Evolutionary conservation across 2,888 invertebrate genomes (phyloP).

Genomic region (Chymomyza procnemis): DNA sequence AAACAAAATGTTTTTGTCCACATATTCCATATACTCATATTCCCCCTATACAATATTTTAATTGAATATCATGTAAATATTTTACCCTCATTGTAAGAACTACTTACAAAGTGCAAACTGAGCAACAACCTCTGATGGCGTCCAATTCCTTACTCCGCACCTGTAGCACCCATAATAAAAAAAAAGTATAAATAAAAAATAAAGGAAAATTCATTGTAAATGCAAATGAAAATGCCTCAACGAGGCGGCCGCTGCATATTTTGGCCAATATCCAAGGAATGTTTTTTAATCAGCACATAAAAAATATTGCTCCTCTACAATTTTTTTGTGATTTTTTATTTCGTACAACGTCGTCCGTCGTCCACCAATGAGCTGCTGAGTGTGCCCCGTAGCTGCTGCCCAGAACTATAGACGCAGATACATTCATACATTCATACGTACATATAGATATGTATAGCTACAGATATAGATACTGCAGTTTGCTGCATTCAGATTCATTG

Average conservation of each 20-base stretch:
- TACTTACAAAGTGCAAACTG: too few relatives aligned
- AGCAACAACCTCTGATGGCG: too few relatives aligned
- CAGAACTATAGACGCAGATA: not conserved
- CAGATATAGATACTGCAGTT: constrained; percentile 22
- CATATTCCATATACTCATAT: too few relatives aligned
- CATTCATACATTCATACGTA: not conserved
- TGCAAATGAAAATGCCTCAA: constrained; percentile 61
- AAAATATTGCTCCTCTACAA: constrained; percentile 74
- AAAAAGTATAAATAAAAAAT: constrained; percentile 43
- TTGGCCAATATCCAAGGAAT: constrained; percentile 77
- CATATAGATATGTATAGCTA: constrained; percentile 14
- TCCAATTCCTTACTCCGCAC: not conserved
- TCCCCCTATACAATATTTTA: too few relatives aligned
- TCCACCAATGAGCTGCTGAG: not conserved
- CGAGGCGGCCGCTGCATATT: constrained; percentile 60
- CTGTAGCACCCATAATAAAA: constrained; percentile 39
- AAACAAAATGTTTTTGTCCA: too few relatives aligned
- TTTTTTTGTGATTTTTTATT: constrained; percentile 51
- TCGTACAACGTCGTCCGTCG: not conserved
- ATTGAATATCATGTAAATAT: too few relatives aligned
- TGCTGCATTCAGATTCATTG: constrained; percentile 8
- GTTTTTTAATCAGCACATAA: constrained; percentile 76
- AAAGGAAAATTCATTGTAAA: constrained; percentile 59
- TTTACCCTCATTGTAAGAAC: too few relatives aligned
- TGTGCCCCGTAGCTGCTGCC: not conserved